Evolutionary conservation across 2,113 vertebrate genomes (phyloP), one percentile per base, ranked within the genome.

Genomic region (Gymnarchus niloticus): DNA sequence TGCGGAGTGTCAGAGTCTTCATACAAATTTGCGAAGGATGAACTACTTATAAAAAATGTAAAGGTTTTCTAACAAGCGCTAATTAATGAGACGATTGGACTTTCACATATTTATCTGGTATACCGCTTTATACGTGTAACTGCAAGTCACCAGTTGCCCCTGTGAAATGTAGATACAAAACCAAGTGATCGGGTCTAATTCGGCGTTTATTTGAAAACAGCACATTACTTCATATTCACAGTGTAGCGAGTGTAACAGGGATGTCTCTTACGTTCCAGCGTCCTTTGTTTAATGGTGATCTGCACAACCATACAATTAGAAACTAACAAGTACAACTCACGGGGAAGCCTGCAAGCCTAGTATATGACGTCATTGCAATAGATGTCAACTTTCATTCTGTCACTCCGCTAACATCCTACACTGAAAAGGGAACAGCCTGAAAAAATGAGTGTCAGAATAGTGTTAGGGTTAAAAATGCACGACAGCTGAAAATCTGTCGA

Each of bases 321-420:
- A 69, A 37, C 61, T 14, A 33, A 33, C 25, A 61, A 61, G 28
- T 69, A 14, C 12, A 69, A 28, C 25, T 28, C 61, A 17, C 28
- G 25, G 3, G 28, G 12, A 69, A 6, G 2, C 28, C 28, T 14
- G 28, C 80, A 73, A 85, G 84, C 88, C 83, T 48, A n/a, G n/a
- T 52, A 48, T 76, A 23, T 73, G 83, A 81, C 48, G 25, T 80
- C 52, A 59, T 17, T 46, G 73, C 89, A 90, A 91, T 89, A 87
- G 89, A 91, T 91, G 90, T 87, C 73, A 80, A 14, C 28, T 41
- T 48, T 54, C 87, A 61, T 9, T 33, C 54, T 10, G 28, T 48
- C 84, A 83, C 61, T 86, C 41, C 85, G 81, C 21, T 78, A 78
- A 78, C 28, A 37, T 14, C 9, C 25, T 14, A 21, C 14, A 28